phyloP scores from a whole-genome alignment of 1,140 invertebrate species.

The Zaprionus kolodkinae region DNA sequence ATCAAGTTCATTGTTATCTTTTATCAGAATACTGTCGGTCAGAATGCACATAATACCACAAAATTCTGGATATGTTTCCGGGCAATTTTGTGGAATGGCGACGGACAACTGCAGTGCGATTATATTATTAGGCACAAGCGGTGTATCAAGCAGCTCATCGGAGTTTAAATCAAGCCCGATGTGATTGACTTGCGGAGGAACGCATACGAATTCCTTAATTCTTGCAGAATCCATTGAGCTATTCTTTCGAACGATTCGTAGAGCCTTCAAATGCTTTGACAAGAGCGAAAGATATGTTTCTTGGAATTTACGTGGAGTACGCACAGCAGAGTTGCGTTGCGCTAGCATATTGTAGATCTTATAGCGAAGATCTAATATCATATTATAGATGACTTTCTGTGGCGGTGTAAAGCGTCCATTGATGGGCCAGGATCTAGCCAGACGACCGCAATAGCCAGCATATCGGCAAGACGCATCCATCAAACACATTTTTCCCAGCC shows the following conservation, averaged over 20 bases:
- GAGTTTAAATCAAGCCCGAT: slow-evolving; percentile 32
- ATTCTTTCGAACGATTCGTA: slow-evolving; percentile 28
- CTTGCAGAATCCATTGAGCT: neutral
- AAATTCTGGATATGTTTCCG: slow-evolving; percentile 48
- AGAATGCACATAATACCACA: slow-evolving; percentile 52
- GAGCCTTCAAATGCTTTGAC: slow-evolving; percentile 22
- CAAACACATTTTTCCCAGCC: slow-evolving; percentile 26
- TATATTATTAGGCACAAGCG: slow-evolving; percentile 45
- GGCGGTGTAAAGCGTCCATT: slow-evolving; percentile 48
- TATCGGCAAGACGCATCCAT: slow-evolving; percentile 53
- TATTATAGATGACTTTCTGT: slow-evolving; percentile 52
- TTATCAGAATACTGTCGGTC: slow-evolving; percentile 46
- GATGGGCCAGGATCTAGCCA: slow-evolving; percentile 54
- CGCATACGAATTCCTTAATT: slow-evolving; percentile 30
- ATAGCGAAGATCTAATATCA: slow-evolving; percentile 41
- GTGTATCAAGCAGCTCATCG: slow-evolving; percentile 18
- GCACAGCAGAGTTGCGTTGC: neutral
- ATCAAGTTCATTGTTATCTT: slow-evolving; percentile 29
- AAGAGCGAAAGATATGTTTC: slow-evolving; percentile 38
- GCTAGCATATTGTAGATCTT: slow-evolving; percentile 36
- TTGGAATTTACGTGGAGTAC: slow-evolving; percentile 40
- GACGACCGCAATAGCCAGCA: slow-evolving; percentile 48
- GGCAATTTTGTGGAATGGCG: slow-evolving; percentile 48
- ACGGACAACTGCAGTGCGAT: slow-evolving; percentile 50
- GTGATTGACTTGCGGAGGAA: slow-evolving; percentile 35